Conservation (phyloP, 2,888 invertebrate species). For the Lumbricus terrestris region DNA sequence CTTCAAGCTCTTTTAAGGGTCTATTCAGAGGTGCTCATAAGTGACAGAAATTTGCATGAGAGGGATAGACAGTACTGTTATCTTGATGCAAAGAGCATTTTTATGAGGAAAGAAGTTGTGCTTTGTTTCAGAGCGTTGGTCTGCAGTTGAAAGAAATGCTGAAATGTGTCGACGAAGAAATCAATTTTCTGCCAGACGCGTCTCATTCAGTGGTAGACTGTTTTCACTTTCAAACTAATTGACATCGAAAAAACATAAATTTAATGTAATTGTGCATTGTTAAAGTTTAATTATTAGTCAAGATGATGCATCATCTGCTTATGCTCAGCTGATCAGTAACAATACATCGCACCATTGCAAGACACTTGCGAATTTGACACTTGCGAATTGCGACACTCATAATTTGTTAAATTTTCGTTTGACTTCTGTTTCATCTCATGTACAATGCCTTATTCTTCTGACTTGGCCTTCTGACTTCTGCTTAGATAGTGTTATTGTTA, state of each 20-base stretch:
- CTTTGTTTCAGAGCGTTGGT: conserved; percentile 69
- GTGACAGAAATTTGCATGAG: too few relatives aligned
- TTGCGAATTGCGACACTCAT: not conserved
- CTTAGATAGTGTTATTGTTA: not conserved
- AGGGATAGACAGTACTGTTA: too few relatives aligned
- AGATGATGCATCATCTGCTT: not conserved
- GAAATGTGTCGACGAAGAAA: conserved; percentile 80
- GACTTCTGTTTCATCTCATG: not conserved
- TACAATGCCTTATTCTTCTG: not conserved
- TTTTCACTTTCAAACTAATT: not conserved
- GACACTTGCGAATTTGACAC: not conserved
- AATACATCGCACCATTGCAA: too few relatives aligned
- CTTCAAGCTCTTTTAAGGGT: too few relatives aligned
- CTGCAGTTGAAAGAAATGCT: conserved; percentile 76
- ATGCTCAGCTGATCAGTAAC: not conserved
- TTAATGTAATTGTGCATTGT: not conserved
- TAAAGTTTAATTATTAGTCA: not conserved
- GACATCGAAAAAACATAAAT: not conserved
- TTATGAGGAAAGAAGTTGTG: not conserved
- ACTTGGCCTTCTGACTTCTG: too few relatives aligned
- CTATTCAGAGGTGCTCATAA: too few relatives aligned
- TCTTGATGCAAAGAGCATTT: not conserved
- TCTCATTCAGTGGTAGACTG: conserved; percentile 67
- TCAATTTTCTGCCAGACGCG: conserved; percentile 73
- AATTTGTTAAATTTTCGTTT: not conserved